Conservation (phyloP, 2,797 vertebrate genomes). For the Cebuella pygmaea region DNA sequence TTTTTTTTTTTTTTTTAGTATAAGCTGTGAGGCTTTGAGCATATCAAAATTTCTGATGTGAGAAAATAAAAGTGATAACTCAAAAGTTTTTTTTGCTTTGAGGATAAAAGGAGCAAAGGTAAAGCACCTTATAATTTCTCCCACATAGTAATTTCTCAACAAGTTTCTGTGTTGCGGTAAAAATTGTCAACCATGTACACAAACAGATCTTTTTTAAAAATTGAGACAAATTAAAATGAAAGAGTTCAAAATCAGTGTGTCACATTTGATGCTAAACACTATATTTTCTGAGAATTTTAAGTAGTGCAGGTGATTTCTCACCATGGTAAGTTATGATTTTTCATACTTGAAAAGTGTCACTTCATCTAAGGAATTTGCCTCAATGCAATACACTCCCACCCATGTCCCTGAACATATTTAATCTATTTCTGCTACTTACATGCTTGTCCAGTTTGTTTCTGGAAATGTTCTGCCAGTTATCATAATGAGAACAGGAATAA, state of each 20-base stretch:
- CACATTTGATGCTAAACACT: neutral
- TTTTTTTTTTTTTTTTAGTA: neutral
- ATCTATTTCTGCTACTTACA: neutral
- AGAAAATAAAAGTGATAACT: neutral
- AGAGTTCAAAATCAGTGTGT: neutral
- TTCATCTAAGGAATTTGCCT: neutral
- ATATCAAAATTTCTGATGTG: neutral
- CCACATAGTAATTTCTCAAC: neutral
- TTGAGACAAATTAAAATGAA: neutral
- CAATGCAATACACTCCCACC: neutral
- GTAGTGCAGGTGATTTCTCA: neutral
- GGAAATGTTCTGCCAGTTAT: neutral
- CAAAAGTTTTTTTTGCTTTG: neutral
- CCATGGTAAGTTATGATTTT: neutral
- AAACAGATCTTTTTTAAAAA: neutral
- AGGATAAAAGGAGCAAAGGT: neutral
- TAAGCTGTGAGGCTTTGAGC: neutral
- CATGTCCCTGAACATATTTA: neutral
- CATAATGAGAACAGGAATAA: neutral
- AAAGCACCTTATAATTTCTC: neutral
- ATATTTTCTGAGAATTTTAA: neutral
- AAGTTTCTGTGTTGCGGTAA: neutral
- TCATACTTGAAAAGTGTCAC: neutral
- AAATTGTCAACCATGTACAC: neutral
- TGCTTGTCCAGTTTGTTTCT: neutral